Base-by-base conservation (phyloP, 2,113 vertebrate species). In the Penelope pileata region DNA sequence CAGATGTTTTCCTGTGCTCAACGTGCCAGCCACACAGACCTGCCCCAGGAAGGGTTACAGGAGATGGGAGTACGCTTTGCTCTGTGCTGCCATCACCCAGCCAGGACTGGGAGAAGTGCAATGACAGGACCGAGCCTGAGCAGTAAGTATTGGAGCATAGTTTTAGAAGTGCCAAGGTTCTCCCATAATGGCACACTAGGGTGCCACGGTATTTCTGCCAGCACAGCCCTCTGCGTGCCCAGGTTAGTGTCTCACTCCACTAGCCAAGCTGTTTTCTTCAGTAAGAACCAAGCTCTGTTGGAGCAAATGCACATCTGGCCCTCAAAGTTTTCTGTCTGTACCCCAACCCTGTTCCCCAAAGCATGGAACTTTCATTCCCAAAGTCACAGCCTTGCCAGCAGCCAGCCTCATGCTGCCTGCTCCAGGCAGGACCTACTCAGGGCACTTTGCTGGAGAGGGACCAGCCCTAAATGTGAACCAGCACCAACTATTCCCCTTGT, bases 131-230 rank as follows among this genome's bases (percentile, higher is more conserved):
- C 15, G 23, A 32, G 68, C 27, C 45, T 47, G 68, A 48, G 47
- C 22, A 12, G 36, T 30, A 74, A 64, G 18, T 72, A 94, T 79
- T 85, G 16, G 59, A 59, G 54, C 1, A 0, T 68, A 43, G 60
- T 76, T 83, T 78, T 78, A 9, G 60, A 83, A 93, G 69, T 11
- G 42, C 53, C 77, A 63, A 45, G 45, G 48, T 54, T 67, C 60
- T 83, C 54, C 50, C 0, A 0, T 34, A 63, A 56, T 24, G 48
- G 74, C 64, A 72, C 0, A 0, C 36, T 16, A 60, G 23, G 30
- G 22, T 58, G n/a, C n/a, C n/a, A n/a, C n/a, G 34, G 43, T 40
- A 72, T 75, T 86, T 86, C 88, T 87, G 75, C 86, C 56, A 66
- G 77, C 66, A 48, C 38, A 21, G 88, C 15, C 43, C 50, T 85